These are phyloP conservation scores for Agrilus planipennis DNA, from an alignment of 1,140 invertebrate species.

Conservation along the genomic window DNA sequence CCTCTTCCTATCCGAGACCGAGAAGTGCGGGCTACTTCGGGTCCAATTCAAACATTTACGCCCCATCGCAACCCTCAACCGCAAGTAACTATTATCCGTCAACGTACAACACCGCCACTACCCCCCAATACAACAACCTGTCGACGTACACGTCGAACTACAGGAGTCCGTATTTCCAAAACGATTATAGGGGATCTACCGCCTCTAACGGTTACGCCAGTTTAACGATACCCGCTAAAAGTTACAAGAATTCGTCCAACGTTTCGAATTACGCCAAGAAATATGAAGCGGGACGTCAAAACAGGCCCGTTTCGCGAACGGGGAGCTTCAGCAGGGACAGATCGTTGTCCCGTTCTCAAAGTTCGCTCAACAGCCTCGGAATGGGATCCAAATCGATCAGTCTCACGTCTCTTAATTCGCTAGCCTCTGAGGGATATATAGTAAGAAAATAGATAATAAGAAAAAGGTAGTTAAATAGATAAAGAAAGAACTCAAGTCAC, in stretches of 20 bases:
- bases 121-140: slow-evolving; percentile 15
- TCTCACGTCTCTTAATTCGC: slow-evolving; percentile 38
- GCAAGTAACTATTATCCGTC: slow-evolving; percentile 26
- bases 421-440: slow-evolving; percentile 53
- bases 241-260: slow-evolving; percentile 20
- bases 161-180: slow-evolving; percentile 30
- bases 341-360: slow-evolving; percentile 25
- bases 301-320: slow-evolving; percentile 18
- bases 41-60: slow-evolving; percentile 9
- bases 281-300: slow-evolving; percentile 6
- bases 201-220: slow-evolving; percentile 23
- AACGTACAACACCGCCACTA: slow-evolving; percentile 19
- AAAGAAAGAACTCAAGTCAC: too few species aligned
- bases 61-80: slow-evolving; percentile 17
- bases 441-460: too few species aligned
- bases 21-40: slow-evolving; percentile 32
- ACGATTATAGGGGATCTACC: slow-evolving; percentile 19
- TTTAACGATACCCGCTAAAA: slow-evolving; percentile 29
- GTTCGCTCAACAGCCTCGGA: slow-evolving; percentile 17
- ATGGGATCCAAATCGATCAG: slow-evolving; percentile 36
- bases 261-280: slow-evolving; percentile 20
- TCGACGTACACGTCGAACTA: slow-evolving; percentile 24
- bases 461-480: too few species aligned
- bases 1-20: slow-evolving; percentile 31
- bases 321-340: slow-evolving; percentile 23